Evolutionary conservation across 2,113 vertebrate genomes (phyloP).

Genomic region (Ailuropoda melanoleuca): DNA sequence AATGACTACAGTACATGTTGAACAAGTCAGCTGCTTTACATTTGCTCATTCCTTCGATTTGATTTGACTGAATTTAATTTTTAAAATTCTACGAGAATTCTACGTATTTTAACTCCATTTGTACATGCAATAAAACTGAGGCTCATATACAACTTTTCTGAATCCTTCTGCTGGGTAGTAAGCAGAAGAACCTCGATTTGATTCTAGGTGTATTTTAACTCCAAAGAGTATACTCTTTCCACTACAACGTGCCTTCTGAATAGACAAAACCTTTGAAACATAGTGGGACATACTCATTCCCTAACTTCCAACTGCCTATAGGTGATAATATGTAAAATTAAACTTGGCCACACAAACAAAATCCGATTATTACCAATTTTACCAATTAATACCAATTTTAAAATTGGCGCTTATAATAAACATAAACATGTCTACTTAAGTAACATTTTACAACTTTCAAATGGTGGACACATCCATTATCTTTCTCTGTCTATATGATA

Average conservation of each 20-base stretch:
- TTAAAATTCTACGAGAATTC: background rate
- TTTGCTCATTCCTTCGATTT: background rate
- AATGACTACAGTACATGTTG: background rate
- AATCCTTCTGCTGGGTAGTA: background rate
- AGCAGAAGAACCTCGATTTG: background rate
- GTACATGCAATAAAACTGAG: background rate
- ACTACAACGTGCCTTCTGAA: background rate
- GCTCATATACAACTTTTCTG: background rate
- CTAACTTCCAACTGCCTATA: background rate
- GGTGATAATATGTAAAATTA: conserved; percentile 19
- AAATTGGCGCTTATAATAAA: background rate
- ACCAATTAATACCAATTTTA: too few species aligned
- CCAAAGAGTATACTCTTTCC: background rate
- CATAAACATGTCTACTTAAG: background rate
- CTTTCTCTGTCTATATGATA: background rate
- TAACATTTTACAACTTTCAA: background rate
- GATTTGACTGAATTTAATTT: background rate
- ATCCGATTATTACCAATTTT: background rate
- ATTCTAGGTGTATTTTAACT: background rate
- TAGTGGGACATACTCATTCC: background rate
- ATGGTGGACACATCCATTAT: background rate
- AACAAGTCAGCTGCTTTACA: background rate
- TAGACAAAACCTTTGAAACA: conserved; percentile 5
- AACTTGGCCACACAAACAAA: background rate
- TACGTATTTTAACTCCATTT: conserved; percentile 20